Percentiles rank a stretch among this genome's conserved stretches.
phyloP scores from a whole-genome alignment of 2,797 vertebrate genomes.

The Psittacula derbiana region DNA sequence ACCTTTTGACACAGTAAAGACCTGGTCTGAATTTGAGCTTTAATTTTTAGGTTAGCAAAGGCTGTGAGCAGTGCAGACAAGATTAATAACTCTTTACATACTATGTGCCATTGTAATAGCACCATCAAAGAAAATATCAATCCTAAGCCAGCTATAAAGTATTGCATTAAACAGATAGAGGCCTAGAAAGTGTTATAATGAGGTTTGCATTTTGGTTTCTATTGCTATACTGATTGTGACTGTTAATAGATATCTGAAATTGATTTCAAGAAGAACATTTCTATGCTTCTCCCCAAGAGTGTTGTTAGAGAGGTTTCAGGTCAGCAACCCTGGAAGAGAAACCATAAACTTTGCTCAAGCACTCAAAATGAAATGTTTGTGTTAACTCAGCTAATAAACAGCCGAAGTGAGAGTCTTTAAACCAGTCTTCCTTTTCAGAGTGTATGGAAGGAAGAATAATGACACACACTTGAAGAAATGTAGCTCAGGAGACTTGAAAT shows the following conservation, averaged over 20 bases:
- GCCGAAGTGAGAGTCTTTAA: constrained; percentile 42
- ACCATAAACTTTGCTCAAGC: constrained; percentile 25
- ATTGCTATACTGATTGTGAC: neutral
- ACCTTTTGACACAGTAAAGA: neutral
- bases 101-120: neutral
- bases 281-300: neutral
- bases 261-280: neutral
- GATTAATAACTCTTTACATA: neutral
- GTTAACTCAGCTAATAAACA: constrained; percentile 50
- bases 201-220: neutral
- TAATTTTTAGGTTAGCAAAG: neutral
- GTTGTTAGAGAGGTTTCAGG: constrained; percentile 11
- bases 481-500: constrained; percentile 24
- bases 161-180: neutral
- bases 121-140: neutral
- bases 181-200: neutral
- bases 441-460: neutral
- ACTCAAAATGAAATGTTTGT: constrained; percentile 31
- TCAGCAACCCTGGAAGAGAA: neutral
- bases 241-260: neutral
- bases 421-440: neutral
- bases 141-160: neutral
- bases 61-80: neutral
- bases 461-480: constrained; percentile 7
- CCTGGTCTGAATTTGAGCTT: neutral